These are phyloP conservation scores for Acleris holmiana DNA, from an alignment of 2,888 invertebrate genomes.

Conservation along the genomic window DNA sequence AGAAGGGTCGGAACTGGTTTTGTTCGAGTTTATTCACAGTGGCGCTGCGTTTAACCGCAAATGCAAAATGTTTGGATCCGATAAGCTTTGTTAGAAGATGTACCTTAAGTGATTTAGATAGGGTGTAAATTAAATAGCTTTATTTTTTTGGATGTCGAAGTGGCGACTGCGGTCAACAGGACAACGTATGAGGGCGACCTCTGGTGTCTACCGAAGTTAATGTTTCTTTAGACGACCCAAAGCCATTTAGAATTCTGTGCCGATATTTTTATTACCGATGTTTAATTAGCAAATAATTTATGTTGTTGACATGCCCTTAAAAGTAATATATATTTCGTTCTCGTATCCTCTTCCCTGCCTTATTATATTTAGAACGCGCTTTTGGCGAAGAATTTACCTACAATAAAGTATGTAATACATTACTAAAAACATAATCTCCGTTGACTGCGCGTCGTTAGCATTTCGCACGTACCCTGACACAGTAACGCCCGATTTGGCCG, in stretches of 20 bases:
- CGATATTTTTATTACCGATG: too few species aligned
- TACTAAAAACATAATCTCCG: background rate
- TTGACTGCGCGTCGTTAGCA: background rate
- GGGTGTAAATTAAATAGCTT: background rate
- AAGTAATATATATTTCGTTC: too few species aligned
- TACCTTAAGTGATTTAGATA: background rate
- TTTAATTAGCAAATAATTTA: too few species aligned
- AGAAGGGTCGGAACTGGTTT: background rate
- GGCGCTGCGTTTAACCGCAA: background rate
- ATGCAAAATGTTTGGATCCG: background rate
- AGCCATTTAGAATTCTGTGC: too few species aligned
- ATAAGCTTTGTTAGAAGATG: background rate
- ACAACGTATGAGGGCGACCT: too few species aligned
- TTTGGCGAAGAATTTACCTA: background rate
- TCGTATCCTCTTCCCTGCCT: too few species aligned
- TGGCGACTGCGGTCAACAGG: too few species aligned
- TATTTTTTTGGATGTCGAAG: too few species aligned
- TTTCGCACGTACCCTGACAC: constrained; percentile 31
- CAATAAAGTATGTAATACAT: background rate
- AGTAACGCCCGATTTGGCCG: constrained; percentile 27
- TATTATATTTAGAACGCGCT: background rate
- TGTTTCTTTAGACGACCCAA: too few species aligned
- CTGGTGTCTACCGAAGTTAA: too few species aligned
- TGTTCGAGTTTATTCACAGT: background rate
- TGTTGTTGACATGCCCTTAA: too few species aligned